Conservation (phyloP, 2,797 vertebrate genomes). For the Semotilus atromaculatus region DNA sequence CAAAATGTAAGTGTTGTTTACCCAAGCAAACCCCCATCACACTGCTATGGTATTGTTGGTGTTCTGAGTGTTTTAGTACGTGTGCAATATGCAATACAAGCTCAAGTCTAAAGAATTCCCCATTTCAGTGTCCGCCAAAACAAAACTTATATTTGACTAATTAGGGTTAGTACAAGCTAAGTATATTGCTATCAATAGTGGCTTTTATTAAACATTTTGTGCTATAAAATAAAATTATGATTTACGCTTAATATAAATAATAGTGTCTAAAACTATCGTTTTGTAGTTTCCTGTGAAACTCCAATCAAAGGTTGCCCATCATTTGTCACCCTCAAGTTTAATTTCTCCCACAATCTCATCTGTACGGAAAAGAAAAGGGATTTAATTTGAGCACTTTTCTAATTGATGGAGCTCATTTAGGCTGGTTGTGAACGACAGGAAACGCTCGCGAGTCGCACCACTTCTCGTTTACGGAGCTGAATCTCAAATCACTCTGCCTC, state of each 20-base stretch:
- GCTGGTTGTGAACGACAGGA: slow-evolving; percentile 75
- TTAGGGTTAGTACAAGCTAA: background rate
- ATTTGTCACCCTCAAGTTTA: slow-evolving; percentile 51
- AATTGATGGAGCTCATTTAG: slow-evolving; percentile 63
- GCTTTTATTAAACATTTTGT: background rate
- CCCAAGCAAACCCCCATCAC: too few species aligned
- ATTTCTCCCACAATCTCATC: slow-evolving; percentile 53
- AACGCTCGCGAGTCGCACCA: slow-evolving; percentile 75
- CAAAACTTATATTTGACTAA: background rate
- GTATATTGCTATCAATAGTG: too few species aligned
- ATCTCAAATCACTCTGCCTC: slow-evolving; percentile 82
- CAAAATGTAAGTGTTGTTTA: too few species aligned
- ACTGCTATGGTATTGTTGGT: too few species aligned
- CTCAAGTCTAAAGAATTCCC: background rate
- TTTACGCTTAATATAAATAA: background rate
- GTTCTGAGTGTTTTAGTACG: too few species aligned
- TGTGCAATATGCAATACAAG: too few species aligned
- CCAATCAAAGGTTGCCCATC: slow-evolving; percentile 36
- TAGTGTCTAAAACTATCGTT: background rate
- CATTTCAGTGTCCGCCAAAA: background rate
- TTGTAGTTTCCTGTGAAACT: slow-evolving; percentile 13
- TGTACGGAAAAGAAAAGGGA: slow-evolving; percentile 56
- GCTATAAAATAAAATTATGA: background rate
- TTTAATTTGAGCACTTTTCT: slow-evolving; percentile 62
- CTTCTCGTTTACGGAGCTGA: slow-evolving; percentile 68